These are phyloP conservation scores for Ceramica pisi DNA, from an alignment of 2,888 invertebrate genomes.

Conservation along the genomic window DNA sequence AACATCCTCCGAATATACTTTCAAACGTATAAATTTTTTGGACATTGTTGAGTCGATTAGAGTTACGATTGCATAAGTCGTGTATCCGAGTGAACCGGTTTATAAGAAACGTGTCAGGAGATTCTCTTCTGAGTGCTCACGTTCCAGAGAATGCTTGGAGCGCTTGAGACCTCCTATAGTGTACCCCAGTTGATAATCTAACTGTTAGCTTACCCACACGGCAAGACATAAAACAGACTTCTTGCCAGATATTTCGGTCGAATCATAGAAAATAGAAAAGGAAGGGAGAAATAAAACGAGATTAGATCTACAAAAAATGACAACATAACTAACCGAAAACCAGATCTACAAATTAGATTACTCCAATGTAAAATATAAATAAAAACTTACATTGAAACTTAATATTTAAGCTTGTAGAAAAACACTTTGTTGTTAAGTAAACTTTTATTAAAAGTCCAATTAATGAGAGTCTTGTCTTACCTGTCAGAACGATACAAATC, in stretches of 20 bases:
- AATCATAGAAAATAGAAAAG: conserved; percentile 11
- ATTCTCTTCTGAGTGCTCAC: conserved; percentile 80
- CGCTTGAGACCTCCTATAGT: conserved; percentile 51
- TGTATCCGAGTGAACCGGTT: conserved; percentile 87
- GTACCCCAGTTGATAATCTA: conserved; percentile 36
- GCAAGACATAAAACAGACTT: background rate
- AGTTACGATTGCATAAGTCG: conserved; percentile 86
- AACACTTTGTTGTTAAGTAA: conserved; percentile 26
- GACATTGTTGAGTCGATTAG: conserved; percentile 78
- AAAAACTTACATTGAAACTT: background rate
- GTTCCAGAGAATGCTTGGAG: conserved; percentile 56
- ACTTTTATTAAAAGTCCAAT: conserved; percentile 34
- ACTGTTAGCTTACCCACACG: conserved; percentile 22
- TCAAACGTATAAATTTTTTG: conserved; percentile 63
- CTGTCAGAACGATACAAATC: conserved; percentile 79
- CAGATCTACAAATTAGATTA: background rate
- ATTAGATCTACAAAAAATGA: background rate
- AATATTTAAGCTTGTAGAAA: conserved; percentile 11
- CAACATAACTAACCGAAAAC: background rate
- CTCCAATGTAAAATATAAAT: conserved; percentile 14
- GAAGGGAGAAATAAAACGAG: conserved; percentile 11
- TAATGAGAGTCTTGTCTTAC: conserved; percentile 75
- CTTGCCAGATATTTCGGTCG: background rate
- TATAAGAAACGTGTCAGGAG: conserved; percentile 88
- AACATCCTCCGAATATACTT: conserved; percentile 35